These are phyloP conservation scores for Sericinus montela DNA, from an alignment of 2,888 invertebrate species.

Conservation along the genomic window DNA sequence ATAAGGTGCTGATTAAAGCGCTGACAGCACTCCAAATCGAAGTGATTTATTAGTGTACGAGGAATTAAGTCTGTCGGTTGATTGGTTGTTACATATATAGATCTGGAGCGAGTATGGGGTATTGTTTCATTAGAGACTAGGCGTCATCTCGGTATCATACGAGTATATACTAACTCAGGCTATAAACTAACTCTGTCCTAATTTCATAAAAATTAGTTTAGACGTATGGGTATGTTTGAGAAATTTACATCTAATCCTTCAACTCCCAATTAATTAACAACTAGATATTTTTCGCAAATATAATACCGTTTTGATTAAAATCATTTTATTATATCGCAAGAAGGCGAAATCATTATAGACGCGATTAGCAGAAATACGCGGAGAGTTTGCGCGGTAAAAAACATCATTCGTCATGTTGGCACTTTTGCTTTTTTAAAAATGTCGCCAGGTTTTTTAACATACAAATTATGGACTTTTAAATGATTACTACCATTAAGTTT, in stretches of 20 bases:
- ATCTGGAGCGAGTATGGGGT: background rate
- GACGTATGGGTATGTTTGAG: no score
- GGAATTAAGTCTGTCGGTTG: background rate
- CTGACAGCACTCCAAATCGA: conserved; percentile 16
- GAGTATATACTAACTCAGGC: no score
- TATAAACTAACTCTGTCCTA: no score
- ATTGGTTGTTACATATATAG: background rate
- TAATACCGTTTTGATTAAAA: no score
- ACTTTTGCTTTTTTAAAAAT: conserved; percentile 21
- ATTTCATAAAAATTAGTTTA: no score
- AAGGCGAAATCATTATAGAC: conserved; percentile 31
- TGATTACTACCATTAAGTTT: background rate
- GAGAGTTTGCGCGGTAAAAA: conserved; percentile 9
- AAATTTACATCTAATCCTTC: no score
- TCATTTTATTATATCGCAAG: conserved; percentile 17
- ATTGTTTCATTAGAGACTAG: no score
- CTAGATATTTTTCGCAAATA: no score
- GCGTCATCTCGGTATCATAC: no score
- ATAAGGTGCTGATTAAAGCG: conserved; percentile 18
- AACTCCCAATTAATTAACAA: no score
- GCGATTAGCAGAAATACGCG: conserved; percentile 24
- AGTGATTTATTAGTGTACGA: conserved; percentile 13
- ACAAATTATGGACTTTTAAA: background rate
- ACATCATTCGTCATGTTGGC: conserved; percentile 2
- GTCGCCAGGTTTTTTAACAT: conserved; percentile 9